Evolutionary conservation across 2,888 invertebrate genomes (phyloP), one percentile per base, ranked within the genome.

Genomic region (Tigriopus californicus): DNA sequence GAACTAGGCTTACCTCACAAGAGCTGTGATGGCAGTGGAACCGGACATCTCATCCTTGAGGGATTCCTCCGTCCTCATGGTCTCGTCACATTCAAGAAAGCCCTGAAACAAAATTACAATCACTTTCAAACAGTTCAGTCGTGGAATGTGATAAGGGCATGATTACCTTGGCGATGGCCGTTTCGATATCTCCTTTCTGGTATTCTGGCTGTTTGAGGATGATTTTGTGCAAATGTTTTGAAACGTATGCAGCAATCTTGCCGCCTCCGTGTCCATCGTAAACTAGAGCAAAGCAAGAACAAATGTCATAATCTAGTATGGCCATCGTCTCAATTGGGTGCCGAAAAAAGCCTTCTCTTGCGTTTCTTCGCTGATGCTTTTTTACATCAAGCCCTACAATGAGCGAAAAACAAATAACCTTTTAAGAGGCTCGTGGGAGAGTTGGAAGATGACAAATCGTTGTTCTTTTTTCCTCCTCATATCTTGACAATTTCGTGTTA

Each of bases 1-100:
- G n/a, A n/a, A n/a, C n/a, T n/a, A n/a, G n/a, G 41, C 41, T 44
- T 18, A 44, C 74, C 90, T 91, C 56, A 91, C 75, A 22, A 91
- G 74, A 57, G 85, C 80, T 57, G 84, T 81, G 54, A 94, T 82
- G 8, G 94, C 95, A 40, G 95, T 97, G 57, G 91, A 88, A 55
- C 97, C 97, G 10, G 92, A 90, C 69, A 91, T 81, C 71, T 94
- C 92, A 70, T 89, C 85, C 68, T 84, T 87, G 67, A 91, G 78
- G 65, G 81, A 76, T 60, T 87, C 85, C 68, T 95, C 92, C 65
- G 82, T 80, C 54, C 84, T 73, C 95, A 98, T 97, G 48, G 84
- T 86, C 67, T 84, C 81, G 73, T 98, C 98, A 61, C 97, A 73
- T 67, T 90, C 86, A 52, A 98, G 75, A 73, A 90, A 94, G 61